Base-by-base conservation (phyloP, 2,797 vertebrate genomes). In the Ctenopoma kingsleyae region DNA sequence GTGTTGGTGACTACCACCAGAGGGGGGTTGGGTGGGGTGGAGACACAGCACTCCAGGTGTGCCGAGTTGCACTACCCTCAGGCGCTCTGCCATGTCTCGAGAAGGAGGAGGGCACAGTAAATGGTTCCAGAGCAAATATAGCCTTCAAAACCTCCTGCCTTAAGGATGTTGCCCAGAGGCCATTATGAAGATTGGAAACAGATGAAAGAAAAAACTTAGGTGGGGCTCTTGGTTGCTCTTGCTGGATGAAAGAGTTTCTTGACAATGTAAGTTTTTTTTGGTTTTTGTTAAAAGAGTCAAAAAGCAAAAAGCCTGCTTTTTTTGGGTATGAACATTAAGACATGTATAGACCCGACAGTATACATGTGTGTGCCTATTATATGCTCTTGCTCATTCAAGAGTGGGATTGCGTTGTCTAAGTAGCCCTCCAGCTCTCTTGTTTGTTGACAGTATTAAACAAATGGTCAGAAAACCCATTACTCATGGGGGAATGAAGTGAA, bases 381-480 rank as follows among this genome's bases (percentile, higher is more conserved):
- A 60, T 58, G 63, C 72, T 80, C 52, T 60, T 49, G 73, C 55
- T 84, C 70, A 71, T 81, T 87, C 41, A 60, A 60, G 61, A 76
- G 77, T 74, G 58, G 69, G 51, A 75, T 59, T 72, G 79, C 62
- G 56, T 71, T 77, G 69, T 72, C 76, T 74, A 76, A 87, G 76
- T 51, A 83, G 73, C 85, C 88, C 84, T 77, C 57, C 67, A 87
- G 91, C 85, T 74, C 81, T 81, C 83, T 87, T 87, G 74, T 88
- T 86, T 88, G 89, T 91, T 87, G 88, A 90, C 85, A 78, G 80
- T 85, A 85, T 88, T 90, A 86, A 89, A 91, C 88, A 91, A 92
- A 92, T 87, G 87, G 89, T 87, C 88, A 89, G 78, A 83, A 84
- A 88, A 78, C 60, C 84, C 70, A 86, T 89, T 87, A 87, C 87